Base-by-base conservation (phyloP, 2,113 vertebrate genomes). In the Crotalus helleri region DNA sequence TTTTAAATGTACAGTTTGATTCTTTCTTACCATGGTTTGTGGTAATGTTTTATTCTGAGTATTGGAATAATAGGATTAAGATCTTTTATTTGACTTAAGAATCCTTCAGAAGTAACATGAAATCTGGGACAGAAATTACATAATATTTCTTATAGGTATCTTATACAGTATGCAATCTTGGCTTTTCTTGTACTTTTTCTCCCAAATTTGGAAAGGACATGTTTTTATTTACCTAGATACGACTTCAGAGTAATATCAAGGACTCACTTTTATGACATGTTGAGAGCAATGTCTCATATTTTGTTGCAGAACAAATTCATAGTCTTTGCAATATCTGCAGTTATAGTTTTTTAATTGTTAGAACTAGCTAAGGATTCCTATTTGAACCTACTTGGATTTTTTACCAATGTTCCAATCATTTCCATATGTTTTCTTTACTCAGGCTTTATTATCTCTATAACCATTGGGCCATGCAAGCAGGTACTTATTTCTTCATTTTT, bases 401-500 rank as follows among this genome's bases (percentile, higher is more conserved):
- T 19, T 10, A 2, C 46, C 57, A 17, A 21, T 53, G 19, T 69
- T 4, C 46, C 51, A 4, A 46, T 95, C 51, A 19, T 21, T 49
- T 53, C 12, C 21, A 2, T 94, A 29, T 46, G 44, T 93, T 64
- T 90, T 95, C 92, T 92, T 21, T 57, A 90, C 90, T 0, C 95
- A 99, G 99, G 89, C 97, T 99, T 53, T 99, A 99, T 93, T 95
- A 97, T 81, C 97, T 98, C 91, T 99, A 99, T 93, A 99, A 99
- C 96, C 98, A 99, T 96, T 98, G 98, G 98, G 64, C 96, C 12
- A 97, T 98, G 91, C 95, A 96, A 95, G 95, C 96, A 0, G 90
- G 97, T 49, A 98, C 98, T 4, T 99, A 98, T 95, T 94, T 98
- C 96, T 99, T 99, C 96, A 98, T 99, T 91, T 96, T 98, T 85